phyloP scores from a whole-genome alignment of 2,888 invertebrate genomes.

The Drosophila aldrichi region DNA sequence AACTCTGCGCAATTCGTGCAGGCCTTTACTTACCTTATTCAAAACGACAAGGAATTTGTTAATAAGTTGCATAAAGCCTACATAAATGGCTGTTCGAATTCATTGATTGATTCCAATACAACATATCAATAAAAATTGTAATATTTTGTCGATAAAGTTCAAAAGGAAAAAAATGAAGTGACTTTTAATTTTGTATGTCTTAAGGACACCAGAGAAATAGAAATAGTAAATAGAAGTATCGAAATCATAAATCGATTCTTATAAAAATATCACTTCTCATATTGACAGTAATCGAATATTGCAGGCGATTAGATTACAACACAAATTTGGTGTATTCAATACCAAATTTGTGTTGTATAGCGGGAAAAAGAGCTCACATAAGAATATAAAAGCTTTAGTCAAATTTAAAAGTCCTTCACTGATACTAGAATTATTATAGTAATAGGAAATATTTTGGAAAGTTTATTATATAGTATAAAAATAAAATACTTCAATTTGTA shows the following conservation, averaged over 20 bases:
- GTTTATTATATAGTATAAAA: conserved; percentile 17
- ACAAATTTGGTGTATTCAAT: too few relatives aligned
- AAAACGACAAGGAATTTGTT: conserved; percentile 95
- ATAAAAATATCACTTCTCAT: background rate
- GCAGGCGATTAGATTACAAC: background rate
- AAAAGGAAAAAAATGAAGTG: background rate
- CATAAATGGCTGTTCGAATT: conserved; percentile 89
- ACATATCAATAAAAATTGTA: conserved; percentile 71
- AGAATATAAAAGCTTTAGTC: background rate
- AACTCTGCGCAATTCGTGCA: conserved; percentile 95
- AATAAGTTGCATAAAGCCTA: conserved; percentile 96
- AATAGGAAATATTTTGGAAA: conserved; percentile 7
- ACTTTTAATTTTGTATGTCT: background rate
- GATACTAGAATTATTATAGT: background rate
- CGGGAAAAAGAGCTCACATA: background rate
- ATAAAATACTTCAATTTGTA: conserved; percentile 15
- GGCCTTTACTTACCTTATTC: conserved; percentile 94
- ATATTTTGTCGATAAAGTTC: conserved; percentile 36
- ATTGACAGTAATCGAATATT: background rate
- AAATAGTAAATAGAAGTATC: background rate
- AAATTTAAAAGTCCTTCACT: background rate
- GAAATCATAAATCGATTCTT: background rate
- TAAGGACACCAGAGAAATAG: background rate
- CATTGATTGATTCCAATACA: conserved; percentile 66
- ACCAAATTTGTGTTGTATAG: background rate